Percentiles rank a stretch among this genome's conserved stretches.
Conservation (phyloP, 2,888 invertebrate genomes). For the Melinaea marsaeus region DNA sequence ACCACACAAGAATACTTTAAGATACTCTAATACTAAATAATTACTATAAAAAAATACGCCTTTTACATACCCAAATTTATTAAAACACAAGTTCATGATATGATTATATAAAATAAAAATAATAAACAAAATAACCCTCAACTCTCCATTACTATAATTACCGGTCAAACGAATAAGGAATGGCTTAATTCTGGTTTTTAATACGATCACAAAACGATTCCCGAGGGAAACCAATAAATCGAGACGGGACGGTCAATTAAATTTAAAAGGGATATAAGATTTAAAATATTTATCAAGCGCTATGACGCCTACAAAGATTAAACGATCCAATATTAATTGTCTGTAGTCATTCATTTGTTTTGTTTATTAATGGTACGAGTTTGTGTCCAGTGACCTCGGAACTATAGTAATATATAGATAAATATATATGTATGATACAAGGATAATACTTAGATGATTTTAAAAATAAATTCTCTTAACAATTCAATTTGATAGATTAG, state of each 20-base stretch:
- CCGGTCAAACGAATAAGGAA: slow-evolving; percentile 21
- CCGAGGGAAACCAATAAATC: slow-evolving; percentile 61
- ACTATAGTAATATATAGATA: no score
- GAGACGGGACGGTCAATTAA: slow-evolving; percentile 58
- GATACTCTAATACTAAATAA: no score
- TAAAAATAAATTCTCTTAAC: no score
- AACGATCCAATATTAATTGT: slow-evolving; percentile 39
- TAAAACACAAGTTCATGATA: neutral
- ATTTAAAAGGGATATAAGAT: slow-evolving; percentile 50
- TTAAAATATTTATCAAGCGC: slow-evolving; percentile 37
- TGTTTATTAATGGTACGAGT: slow-evolving; percentile 15
- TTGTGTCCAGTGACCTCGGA: no score
- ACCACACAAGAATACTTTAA: no score
- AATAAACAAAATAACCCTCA: neutral
- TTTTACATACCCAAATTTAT: neutral
- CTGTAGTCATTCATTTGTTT: slow-evolving; percentile 23
- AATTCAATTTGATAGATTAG: no score
- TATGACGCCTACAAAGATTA: slow-evolving; percentile 51
- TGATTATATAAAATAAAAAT: neutral
- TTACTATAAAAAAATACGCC: no score
- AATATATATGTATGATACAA: no score
- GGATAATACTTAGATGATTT: no score
- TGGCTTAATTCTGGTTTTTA: slow-evolving; percentile 24
- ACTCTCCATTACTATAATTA: slow-evolving; percentile 19
- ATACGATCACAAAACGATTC: slow-evolving; percentile 32